Percentiles rank a stretch among this genome's conserved stretches.
Evolutionary conservation across 2,888 invertebrate species (phyloP).

Genomic region (Arenicola marina): DNA sequence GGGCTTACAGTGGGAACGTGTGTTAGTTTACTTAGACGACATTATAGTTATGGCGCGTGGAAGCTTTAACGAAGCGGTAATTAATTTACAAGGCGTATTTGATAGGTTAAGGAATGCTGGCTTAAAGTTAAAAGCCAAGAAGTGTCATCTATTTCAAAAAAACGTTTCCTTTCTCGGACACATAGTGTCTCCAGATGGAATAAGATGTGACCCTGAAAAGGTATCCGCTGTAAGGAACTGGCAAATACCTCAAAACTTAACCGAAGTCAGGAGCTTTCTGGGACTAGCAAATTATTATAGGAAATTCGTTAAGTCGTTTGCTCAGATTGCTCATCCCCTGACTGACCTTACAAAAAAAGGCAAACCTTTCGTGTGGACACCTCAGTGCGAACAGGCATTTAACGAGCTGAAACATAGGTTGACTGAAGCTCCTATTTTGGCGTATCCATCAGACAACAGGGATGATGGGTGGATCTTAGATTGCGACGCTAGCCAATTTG

Average conservation of each 20-base stretch:
- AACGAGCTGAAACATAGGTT: not conserved
- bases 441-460: not conserved
- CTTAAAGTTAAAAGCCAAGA: not conserved
- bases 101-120: not conserved
- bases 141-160: slow-evolving; percentile 15
- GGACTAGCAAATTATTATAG: slow-evolving; percentile 14
- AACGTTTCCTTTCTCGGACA: slow-evolving; percentile 17
- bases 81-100: not conserved
- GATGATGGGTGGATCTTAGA: not conserved
- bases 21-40: slow-evolving; percentile 18
- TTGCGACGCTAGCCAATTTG: no score
- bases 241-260: slow-evolving; percentile 2
- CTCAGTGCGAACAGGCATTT: slow-evolving; percentile 11
- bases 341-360: slow-evolving; percentile 4
- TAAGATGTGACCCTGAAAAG: slow-evolving; percentile 15
- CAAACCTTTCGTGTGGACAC: slow-evolving; percentile 18
- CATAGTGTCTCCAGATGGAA: slow-evolving; percentile 9
- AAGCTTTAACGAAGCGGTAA: not conserved
- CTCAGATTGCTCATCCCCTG: slow-evolving; percentile 9
- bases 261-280: slow-evolving; percentile 4
- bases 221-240: slow-evolving; percentile 10
- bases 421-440: not conserved
- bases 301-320: slow-evolving; percentile 8
- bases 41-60: slow-evolving; percentile 18
- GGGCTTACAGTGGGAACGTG: not conserved